phyloP scores from a whole-genome alignment of 2,797 vertebrate genomes.

The Calcarius lapponicus region DNA sequence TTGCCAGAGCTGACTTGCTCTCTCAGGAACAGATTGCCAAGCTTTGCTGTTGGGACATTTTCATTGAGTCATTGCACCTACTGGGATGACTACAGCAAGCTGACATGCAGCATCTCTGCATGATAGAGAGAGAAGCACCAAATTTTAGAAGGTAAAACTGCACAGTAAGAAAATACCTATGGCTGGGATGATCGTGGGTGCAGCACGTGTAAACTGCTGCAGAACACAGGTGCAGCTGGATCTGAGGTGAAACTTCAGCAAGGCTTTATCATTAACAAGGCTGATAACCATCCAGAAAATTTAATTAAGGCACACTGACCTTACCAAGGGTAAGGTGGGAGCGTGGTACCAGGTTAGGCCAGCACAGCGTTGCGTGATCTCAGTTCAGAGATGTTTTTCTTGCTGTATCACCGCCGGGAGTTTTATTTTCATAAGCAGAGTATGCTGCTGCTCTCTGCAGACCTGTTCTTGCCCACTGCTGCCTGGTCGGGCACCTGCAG shows the following conservation, averaged over 20 bases:
- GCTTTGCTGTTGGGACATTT: neutral
- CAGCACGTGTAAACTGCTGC: neutral
- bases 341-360: neutral
- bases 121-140: neutral
- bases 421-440: neutral
- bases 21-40: neutral
- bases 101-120: neutral
- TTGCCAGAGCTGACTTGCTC: neutral
- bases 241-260: neutral
- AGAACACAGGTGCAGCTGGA: neutral
- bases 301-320: neutral
- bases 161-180: fast-evolving
- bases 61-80: neutral
- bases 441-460: neutral
- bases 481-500: neutral
- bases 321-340: neutral
- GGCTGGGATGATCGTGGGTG: fast-evolving
- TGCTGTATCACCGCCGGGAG: neutral
- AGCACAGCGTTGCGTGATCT: fast-evolving
- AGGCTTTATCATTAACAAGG: neutral
- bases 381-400: neutral
- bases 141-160: neutral
- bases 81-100: neutral
- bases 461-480: neutral
- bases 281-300: neutral